Evolutionary conservation across 2,113 vertebrate species (phyloP).

Genomic region (Suncus etruscus): DNA sequence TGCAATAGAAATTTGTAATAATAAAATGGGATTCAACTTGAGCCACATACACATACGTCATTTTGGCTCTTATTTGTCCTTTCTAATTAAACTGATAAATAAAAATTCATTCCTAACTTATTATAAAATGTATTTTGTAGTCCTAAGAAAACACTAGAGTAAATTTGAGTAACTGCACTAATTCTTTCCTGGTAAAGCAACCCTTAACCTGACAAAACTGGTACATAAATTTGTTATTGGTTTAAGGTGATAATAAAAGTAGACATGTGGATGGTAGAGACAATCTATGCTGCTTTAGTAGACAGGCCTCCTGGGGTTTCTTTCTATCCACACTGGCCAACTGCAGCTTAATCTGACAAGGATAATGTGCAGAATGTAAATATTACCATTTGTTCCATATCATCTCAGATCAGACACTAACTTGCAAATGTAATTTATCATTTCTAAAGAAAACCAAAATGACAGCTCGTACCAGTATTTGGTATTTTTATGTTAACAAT

Average conservation of each 20-base stretch:
- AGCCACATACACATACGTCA: not conserved
- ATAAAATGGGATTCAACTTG: not conserved
- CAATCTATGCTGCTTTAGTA: conserved; percentile 71
- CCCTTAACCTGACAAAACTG: conserved; percentile 54
- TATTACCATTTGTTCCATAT: conserved; percentile 84
- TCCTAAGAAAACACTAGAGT: not conserved
- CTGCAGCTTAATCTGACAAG: conserved; percentile 75
- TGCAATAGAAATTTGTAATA: not conserved
- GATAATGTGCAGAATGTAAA: conserved; percentile 85
- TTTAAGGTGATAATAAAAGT: conserved; percentile 55
- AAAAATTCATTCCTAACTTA: not conserved
- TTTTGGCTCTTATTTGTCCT: not conserved
- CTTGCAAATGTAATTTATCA: conserved; percentile 81
- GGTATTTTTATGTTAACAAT: conserved; percentile 85
- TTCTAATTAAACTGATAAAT: not conserved
- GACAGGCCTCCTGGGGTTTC: conserved; percentile 69
- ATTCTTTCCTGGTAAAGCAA: conserved; percentile 55
- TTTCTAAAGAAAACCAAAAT: conserved; percentile 80
- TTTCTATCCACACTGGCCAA: conserved; percentile 74
- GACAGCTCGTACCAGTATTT: conserved; percentile 73
- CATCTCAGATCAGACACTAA: conserved; percentile 81
- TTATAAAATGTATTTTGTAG: conserved; percentile 29
- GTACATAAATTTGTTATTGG: conserved; percentile 45
- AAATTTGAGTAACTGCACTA: conserved; percentile 47
- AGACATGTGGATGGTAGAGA: conserved; percentile 65